phyloP scores from a whole-genome alignment of 2,888 invertebrate species.

The Rugalucina vietnamica region DNA sequence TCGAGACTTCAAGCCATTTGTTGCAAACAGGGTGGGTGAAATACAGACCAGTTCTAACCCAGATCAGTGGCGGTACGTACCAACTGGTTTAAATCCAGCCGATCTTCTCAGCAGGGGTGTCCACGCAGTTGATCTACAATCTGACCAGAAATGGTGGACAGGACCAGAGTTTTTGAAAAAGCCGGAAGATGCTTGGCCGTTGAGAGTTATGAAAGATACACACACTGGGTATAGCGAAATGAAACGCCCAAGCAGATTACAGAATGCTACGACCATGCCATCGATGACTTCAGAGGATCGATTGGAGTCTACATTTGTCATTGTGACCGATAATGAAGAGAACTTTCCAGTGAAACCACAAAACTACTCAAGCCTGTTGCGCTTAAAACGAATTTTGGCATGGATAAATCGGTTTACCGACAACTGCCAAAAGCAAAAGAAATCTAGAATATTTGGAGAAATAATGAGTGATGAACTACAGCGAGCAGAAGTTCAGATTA shows the following conservation, averaged over 20 bases:
- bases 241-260: too few relatives aligned
- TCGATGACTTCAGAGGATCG: neutral
- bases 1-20: too few relatives aligned
- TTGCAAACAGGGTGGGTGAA: slow-evolving; percentile 59
- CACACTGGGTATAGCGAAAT: neutral
- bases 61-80: slow-evolving; percentile 39
- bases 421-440: slow-evolving; percentile 41
- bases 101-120: slow-evolving; percentile 7
- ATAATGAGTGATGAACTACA: too few relatives aligned
- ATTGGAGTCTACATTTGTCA: neutral
- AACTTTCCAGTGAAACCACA: slow-evolving; percentile 8
- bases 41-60: slow-evolving; percentile 46
- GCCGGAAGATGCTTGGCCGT: slow-evolving; percentile 14
- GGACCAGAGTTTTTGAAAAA: slow-evolving; percentile 38
- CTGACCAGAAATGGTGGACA: slow-evolving; percentile 27
- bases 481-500: too few relatives aligned
- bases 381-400: neutral
- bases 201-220: neutral
- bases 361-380: slow-evolving; percentile 28
- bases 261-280: neutral
- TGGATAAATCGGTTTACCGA: slow-evolving; percentile 36
- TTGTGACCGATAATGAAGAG: neutral
- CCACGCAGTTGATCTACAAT: neutral
- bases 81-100: slow-evolving; percentile 19
- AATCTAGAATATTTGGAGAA: too few relatives aligned